A percentile compares a stretch with the other conserved stretches of the same genome.
These are phyloP conservation scores for Aotus griseimembra DNA, from an alignment of 2,797 vertebrate genomes.

Conservation along the genomic window DNA sequence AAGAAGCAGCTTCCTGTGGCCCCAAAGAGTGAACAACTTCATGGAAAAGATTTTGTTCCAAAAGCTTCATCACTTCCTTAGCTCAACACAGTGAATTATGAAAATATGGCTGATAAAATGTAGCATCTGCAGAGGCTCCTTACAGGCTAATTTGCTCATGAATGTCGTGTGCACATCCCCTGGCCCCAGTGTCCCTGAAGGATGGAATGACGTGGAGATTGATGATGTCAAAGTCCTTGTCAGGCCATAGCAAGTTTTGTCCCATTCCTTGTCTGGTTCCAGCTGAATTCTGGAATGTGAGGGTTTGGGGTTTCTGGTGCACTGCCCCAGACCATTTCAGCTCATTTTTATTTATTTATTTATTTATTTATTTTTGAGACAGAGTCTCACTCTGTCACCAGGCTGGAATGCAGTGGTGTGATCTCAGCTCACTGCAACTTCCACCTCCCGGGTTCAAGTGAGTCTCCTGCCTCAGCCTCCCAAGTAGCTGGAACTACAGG, in stretches of 20 bases:
- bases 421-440: too few relatives aligned
- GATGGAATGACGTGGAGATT: neutral
- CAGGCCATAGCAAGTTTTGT: neutral
- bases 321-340: too few relatives aligned
- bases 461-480: too few relatives aligned
- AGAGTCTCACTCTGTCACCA: too few relatives aligned
- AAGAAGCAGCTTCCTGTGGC: neutral
- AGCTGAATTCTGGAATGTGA: neutral
- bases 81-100: neutral
- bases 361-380: too few relatives aligned
- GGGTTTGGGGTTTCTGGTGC: neutral
- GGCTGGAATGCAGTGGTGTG: too few relatives aligned
- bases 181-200: neutral
- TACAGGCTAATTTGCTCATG: neutral
- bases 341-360: too few relatives aligned
- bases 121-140: neutral
- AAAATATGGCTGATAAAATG: neutral
- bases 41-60: neutral
- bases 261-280: neutral
- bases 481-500: too few relatives aligned
- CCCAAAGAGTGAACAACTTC: neutral
- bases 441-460: too few relatives aligned
- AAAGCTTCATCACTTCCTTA: neutral
- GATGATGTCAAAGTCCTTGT: neutral
- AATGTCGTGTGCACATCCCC: neutral